A percentile compares a stretch with the other conserved stretches of the same genome.
Evolutionary conservation across 2,113 vertebrate species (phyloP).

Genomic region (Vulpes ferrilata): DNA sequence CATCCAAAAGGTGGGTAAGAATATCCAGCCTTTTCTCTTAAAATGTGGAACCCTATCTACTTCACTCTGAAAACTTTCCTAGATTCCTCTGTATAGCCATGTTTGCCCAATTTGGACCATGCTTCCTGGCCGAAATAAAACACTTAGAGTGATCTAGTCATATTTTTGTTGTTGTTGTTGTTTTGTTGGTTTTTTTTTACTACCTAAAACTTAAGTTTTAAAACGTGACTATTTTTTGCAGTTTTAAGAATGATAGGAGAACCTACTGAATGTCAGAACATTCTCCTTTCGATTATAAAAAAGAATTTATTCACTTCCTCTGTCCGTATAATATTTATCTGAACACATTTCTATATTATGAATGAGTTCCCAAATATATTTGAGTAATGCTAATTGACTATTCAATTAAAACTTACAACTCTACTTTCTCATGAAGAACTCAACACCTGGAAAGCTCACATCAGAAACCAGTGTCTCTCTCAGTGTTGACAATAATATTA

Average conservation of each 20-base stretch:
- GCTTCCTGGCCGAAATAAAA: not conserved
- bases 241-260: not conserved
- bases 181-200: not conserved
- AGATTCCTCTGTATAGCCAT: not conserved
- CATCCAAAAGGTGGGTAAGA: not conserved
- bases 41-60: not conserved
- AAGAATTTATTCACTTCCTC: not conserved
- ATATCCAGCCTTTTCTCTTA: not conserved
- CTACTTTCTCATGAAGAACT: not conserved
- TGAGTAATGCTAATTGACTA: not conserved
- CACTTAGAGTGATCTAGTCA: not conserved
- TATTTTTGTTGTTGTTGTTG: not conserved
- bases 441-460: constrained; percentile 41
- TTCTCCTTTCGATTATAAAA: not conserved
- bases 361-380: not conserved
- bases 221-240: not conserved
- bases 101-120: not conserved
- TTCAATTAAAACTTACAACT: not conserved
- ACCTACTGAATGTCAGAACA: not conserved
- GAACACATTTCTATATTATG: not conserved
- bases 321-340: not conserved
- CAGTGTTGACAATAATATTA: constrained; percentile 65
- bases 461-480: constrained; percentile 48
- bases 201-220: not conserved
- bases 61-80: not conserved